Evolutionary conservation across 2,888 invertebrate species (phyloP).

Genomic region (Cephus sareptanus): DNA sequence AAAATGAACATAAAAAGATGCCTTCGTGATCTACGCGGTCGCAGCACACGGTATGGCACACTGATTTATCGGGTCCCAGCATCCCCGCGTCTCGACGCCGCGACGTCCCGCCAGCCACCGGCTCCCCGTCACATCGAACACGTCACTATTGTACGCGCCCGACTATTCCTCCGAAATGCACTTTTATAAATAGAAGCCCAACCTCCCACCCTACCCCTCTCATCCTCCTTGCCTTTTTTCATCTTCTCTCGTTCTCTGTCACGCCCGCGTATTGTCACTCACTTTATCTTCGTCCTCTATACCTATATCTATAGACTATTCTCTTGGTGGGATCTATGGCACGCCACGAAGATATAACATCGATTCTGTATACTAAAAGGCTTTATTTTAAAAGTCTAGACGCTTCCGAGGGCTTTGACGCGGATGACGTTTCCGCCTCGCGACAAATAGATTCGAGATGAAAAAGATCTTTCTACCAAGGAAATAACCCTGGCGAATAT

Average conservation of each 20-base stretch:
- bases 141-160: slow-evolving; percentile 39
- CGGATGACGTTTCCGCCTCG: not conserved
- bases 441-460: not conserved
- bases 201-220: not conserved
- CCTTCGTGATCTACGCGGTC: slow-evolving; percentile 42
- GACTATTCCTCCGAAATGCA: slow-evolving; percentile 42
- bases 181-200: slow-evolving; percentile 42
- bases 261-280: not conserved
- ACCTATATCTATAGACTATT: not conserved
- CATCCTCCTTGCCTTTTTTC: not conserved
- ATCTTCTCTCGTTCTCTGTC: not conserved
- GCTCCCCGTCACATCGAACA: slow-evolving; percentile 38
- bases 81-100: slow-evolving; percentile 28
- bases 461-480: not conserved
- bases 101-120: slow-evolving; percentile 15
- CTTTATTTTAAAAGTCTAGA: slow-evolving; percentile 19
- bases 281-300: not conserved
- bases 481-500: not conserved
- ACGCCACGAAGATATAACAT: not conserved
- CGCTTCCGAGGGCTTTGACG: not conserved
- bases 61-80: slow-evolving; percentile 49
- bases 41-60: slow-evolving; percentile 37
- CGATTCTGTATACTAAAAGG: slow-evolving; percentile 11
- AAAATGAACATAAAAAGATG: slow-evolving; percentile 44
- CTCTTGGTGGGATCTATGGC: not conserved